A percentile compares a stretch with the other conserved stretches of the same genome.
These are phyloP conservation scores for Tarsius wallacei DNA, from an alignment of 2,797 vertebrate genomes.

Conservation along the genomic window DNA sequence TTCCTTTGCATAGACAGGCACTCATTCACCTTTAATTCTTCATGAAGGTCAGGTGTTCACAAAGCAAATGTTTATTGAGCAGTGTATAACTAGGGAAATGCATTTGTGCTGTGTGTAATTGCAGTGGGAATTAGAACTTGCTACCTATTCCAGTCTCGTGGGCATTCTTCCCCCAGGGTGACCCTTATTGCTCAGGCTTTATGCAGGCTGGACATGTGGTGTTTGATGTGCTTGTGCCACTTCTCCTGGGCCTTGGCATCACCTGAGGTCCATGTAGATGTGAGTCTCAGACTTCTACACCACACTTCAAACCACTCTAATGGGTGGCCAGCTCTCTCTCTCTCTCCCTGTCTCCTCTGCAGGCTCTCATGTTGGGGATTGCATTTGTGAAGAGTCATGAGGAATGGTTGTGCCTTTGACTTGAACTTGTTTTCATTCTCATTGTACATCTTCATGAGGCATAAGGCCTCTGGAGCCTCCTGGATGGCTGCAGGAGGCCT, in stretches of 20 bases:
- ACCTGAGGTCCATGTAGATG: neutral
- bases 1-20: neutral
- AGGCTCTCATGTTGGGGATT: fast-evolving
- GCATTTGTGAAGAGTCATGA: fast-evolving
- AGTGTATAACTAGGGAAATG: neutral
- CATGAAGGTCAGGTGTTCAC: neutral
- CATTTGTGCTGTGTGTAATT: neutral
- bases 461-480: neutral
- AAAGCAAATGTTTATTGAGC: neutral
- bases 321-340: neutral
- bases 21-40: neutral
- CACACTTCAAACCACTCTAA: fast-evolving
- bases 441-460: too few relatives aligned
- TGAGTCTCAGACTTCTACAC: neutral
- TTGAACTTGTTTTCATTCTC: neutral
- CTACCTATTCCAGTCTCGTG: neutral
- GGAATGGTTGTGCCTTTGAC: too few relatives aligned
- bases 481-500: fast-evolving
- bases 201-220: neutral
- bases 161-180: neutral
- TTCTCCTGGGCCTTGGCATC: neutral
- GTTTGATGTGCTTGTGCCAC: too few relatives aligned
- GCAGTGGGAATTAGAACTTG: neutral
- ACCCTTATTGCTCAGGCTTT: neutral
- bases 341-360: fast-evolving